Base-by-base conservation (phyloP, 2,888 invertebrate genomes). In the Ophion ellenae region DNA sequence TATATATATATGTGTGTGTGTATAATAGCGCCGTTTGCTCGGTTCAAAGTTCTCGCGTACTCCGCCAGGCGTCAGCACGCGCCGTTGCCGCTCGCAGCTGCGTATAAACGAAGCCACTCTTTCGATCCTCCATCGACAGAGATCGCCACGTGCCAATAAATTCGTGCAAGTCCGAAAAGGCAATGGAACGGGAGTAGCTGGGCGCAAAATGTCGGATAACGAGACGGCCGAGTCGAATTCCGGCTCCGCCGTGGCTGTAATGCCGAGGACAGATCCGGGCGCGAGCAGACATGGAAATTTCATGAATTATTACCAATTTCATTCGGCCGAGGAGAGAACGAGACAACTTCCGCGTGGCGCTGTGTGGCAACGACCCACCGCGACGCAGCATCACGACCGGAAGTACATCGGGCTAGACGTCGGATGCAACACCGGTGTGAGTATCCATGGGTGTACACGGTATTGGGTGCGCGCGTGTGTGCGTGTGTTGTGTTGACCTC, bases 291-390 rank as follows among this genome's bases (percentile, higher is more conserved):
- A 95, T 95, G 98, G 98, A 77, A 98, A 98, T 94, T 98, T 98
- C 90, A 97, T 97, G 84, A 98, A 98, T 94, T 98, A 98, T 92
- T 98, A 98, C 92, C 95, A 96, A 88, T 98, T 98, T 91, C 97
- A 98, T 94, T 95, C 97, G 78, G 96, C 96, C 36, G 95, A 95
- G 83, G 96, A 96, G 88, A 95, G 98, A 91, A 95, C 97, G 69
- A 94, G 95, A 74, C 95, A 97, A 89, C 94, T 98, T 87, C 96
- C 96, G 45, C 90, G 91, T 84, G 91, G 95, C 88, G 92, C 14
- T 53, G 53, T 96, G 84, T 95, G 95, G 94, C 87, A 90, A 71
- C 88, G 85, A 32, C 84, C 78, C 75, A 86, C 88, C 80, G 86
- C 77, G 53, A 47, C 70, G 6, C 70, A 17, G 86, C 83, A 89